Base-by-base conservation (phyloP, 2,888 invertebrate species). In the Heliconius aoede region DNA sequence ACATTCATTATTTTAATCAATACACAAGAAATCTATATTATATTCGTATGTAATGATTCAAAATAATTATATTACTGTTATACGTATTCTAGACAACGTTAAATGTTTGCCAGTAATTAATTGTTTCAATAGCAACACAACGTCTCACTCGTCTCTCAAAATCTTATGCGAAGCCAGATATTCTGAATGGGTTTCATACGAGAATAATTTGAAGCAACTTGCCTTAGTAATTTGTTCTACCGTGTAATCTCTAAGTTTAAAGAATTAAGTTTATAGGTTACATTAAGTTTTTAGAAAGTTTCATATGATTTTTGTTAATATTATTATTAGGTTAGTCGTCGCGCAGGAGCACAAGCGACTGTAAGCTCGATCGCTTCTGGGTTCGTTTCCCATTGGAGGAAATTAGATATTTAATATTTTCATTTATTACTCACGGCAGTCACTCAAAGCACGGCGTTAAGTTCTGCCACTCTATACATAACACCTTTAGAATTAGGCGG, bases 81-180 rank as follows among this genome's bases (percentile, higher is more conserved):
- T 76, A 61, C 73, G 71, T 78, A 77, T 61, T 74, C 74, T 78
- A 74, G 67, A 65, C 73, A 58, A 76, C 78, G 82, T 81, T 83
- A 82, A 83, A 83, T 85, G 84, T 85, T 87, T 85, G 84, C 82
- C 81, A 83, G 84, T 86, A 87, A 88, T 88, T 88, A 89, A 89
- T 89, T 85, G 85, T 86, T 87, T 83, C 84, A 85, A 80, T 80
- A 81, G 79, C 75, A 82, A 80, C 77, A 78, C 68, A 69, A 72
- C 80, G 80, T 55, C 74, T 84, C 78, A 80, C 76, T 58, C 71
- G n/a, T 32, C 32, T 55, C 71, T 55, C 60, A 60, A 72, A 58
- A 26, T 26, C 61, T n/a, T 61, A 46, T 24, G 62, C 79, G 78
- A 80, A 78, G 79, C 81, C 78, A 81, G 81, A 82, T 82, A 82